phyloP scores from a whole-genome alignment of 2,797 vertebrate genomes.

The Moxostoma hubbsi region DNA sequence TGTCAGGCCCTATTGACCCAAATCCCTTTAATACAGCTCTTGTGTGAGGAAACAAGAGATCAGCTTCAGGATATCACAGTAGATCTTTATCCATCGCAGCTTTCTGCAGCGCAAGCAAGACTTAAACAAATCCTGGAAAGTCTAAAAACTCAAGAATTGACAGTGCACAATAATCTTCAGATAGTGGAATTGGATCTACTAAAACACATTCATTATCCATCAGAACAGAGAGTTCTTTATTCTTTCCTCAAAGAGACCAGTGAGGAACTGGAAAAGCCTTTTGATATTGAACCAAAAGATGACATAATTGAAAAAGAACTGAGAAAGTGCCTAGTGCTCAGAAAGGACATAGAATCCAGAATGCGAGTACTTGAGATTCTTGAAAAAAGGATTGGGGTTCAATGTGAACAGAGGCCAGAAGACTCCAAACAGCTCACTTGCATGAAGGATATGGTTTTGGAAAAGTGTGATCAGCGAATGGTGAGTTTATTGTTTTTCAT shows the following conservation, averaged over 20 bases:
- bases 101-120: slow-evolving; percentile 65
- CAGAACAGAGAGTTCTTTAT: slow-evolving; percentile 57
- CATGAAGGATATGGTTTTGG: slow-evolving; percentile 71
- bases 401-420: slow-evolving; percentile 42
- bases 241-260: slow-evolving; percentile 64
- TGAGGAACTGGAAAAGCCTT: slow-evolving; percentile 70
- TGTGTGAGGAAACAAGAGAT: slow-evolving; percentile 65
- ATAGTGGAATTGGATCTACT: slow-evolving; percentile 69
- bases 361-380: slow-evolving; percentile 72
- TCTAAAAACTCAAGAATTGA: slow-evolving; percentile 62
- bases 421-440: slow-evolving; percentile 67
- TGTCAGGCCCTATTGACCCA: slow-evolving; percentile 70
- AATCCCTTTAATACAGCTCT: slow-evolving; percentile 65
- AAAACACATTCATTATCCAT: slow-evolving; percentile 63
- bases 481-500: slow-evolving; percentile 69
- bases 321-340: slow-evolving; percentile 73
- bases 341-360: slow-evolving; percentile 75
- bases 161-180: slow-evolving; percentile 66
- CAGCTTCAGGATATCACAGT: slow-evolving; percentile 70
- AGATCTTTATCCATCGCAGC: slow-evolving; percentile 76
- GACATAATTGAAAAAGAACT: slow-evolving; percentile 73
- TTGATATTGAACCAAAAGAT: slow-evolving; percentile 70
- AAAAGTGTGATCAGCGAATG: slow-evolving; percentile 73
- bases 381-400: slow-evolving; percentile 59
- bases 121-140: slow-evolving; percentile 67